Conservation (phyloP, 2,113 vertebrate genomes). For the Guaruba guarouba region DNA sequence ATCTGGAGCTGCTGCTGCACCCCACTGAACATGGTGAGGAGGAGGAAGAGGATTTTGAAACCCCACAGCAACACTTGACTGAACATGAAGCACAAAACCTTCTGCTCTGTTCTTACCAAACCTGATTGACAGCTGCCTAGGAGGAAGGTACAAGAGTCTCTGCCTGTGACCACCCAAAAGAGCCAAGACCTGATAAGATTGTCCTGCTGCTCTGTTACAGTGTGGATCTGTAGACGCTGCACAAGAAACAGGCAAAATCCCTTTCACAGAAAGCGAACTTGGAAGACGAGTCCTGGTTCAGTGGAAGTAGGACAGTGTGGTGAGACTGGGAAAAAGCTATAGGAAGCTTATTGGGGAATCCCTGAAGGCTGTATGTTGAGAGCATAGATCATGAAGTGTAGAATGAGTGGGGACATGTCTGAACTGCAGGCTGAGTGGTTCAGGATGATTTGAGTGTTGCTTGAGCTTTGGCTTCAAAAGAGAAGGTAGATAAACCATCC, state of each 20-base stretch:
- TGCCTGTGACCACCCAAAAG: neutral
- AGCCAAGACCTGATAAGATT: neutral
- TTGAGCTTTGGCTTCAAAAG: neutral
- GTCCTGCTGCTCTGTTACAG: neutral
- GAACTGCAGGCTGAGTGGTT: neutral
- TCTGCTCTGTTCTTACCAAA: neutral
- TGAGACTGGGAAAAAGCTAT: neutral
- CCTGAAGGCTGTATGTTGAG: neutral
- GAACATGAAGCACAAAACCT: neutral
- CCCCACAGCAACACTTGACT: conserved; percentile 47
- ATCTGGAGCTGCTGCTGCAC: conserved; percentile 84
- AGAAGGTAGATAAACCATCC: neutral
- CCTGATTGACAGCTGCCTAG: neutral
- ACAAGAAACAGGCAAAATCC: neutral
- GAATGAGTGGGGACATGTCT: neutral
- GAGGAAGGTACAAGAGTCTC: neutral
- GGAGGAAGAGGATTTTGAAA: conserved; percentile 64
- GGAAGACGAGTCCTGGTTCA: neutral
- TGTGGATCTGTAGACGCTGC: neutral
- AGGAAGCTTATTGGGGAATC: neutral
- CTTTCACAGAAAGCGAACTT: neutral
- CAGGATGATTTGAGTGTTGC: neutral
- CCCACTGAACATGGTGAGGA: conserved; percentile 49
- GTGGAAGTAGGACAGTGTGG: fast-evolving
- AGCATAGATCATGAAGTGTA: neutral